Evolutionary conservation across 2,113 vertebrate species (phyloP).

Genomic region (Calonectris borealis): DNA sequence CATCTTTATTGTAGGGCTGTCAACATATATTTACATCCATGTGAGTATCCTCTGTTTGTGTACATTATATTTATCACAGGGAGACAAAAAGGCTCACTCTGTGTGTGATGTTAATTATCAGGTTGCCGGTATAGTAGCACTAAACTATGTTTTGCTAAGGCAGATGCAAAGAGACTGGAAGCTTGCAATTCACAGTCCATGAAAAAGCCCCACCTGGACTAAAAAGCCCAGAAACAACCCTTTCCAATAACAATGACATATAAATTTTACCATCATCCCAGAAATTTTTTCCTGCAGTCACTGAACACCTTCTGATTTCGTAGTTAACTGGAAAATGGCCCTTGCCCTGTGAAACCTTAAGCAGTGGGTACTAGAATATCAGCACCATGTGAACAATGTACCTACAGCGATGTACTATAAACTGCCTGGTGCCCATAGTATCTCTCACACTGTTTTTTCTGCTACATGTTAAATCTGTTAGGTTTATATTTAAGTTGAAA

Average conservation of each 20-base stretch:
- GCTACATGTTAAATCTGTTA: not conserved
- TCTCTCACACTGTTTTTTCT: not conserved
- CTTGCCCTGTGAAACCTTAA: not conserved
- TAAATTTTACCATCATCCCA: not conserved
- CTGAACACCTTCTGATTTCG: not conserved
- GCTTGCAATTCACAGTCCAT: not conserved
- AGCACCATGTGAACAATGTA: not conserved
- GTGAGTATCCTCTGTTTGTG: slow-evolving; percentile 18
- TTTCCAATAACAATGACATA: not conserved
- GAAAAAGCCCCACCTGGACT: not conserved
- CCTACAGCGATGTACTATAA: not conserved
- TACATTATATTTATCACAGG: not conserved
- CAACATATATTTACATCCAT: not conserved
- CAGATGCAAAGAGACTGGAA: not conserved
- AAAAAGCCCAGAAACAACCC: not conserved
- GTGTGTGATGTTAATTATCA: slow-evolving; percentile 17
- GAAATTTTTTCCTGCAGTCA: not conserved
- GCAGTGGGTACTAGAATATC: not conserved
- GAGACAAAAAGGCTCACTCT: not conserved
- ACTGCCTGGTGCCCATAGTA: not conserved
- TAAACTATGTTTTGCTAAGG: not conserved
- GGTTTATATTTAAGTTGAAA: slow-evolving; percentile 22
- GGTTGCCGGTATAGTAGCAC: not conserved
- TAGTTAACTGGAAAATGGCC: not conserved
- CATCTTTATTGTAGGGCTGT: not conserved